Evolutionary conservation across 1,140 invertebrate species (phyloP), one percentile per base, ranked within the genome.

Genomic region (Lepidurus arcticus): DNA sequence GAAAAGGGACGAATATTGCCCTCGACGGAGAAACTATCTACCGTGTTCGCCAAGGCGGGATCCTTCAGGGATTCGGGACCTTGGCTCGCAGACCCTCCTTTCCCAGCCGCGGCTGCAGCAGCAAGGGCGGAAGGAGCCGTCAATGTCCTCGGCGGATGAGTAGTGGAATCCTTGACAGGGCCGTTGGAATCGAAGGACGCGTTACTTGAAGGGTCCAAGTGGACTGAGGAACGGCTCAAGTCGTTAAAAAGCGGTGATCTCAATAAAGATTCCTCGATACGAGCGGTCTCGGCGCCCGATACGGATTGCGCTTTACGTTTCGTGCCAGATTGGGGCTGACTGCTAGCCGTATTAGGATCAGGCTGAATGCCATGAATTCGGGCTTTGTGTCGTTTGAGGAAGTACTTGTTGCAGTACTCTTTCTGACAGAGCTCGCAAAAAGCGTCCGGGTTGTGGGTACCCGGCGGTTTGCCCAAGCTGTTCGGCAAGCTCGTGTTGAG

Each of bases 401-500:
- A 91, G 84, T 92, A 91, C 84, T 92, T 90, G 85, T 92, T 92
- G 84, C 91, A 91, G 79, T 90, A 88, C 81, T 91, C 89, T 82
- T 92, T 91, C 82, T 91, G 89, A 82, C 91, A 92, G 78, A 88
- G 84, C 80, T 87, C 86, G 81, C 87, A 87, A 79, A 84, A 86
- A n/a, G 85, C 85, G 80, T 85, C 85, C 24, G 81, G 80, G 74
- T 82, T 82, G 44, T 81, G 81, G 73, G 82, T 79, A 7, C 81
- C 80, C 42, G 53, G 75, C 26, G 13, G 76, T 79, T 79, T 79
- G 76, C 78, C 21, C 42, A 73, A 43, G 34, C 47, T 42, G 45
- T 75, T 34, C 42, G 42, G 42, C 75, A 76, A 75, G 26, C 74
- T 65, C 45, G 78, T 11, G 77, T 73, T 45, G 53, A n/a, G 53